Base-by-base conservation (phyloP, 2,797 vertebrate species). In the Eulemur rubriventer region DNA sequence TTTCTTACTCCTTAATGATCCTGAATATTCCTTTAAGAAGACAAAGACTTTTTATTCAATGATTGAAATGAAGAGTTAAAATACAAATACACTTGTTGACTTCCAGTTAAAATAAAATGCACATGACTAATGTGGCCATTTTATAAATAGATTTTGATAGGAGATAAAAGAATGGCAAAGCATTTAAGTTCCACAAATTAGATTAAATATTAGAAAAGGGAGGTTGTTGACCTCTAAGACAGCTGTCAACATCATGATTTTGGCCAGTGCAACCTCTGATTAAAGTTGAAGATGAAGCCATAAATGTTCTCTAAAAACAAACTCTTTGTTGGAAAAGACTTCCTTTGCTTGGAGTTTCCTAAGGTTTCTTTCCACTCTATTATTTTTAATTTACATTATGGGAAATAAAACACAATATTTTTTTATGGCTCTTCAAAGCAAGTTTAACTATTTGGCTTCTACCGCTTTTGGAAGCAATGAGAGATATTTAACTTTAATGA, bases 131-230 rank as follows among this genome's bases (percentile, higher is more conserved):
- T 2, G 1, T 14, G 33, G n/a, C 46, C 38, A 83, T 75, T 96
- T 96, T 72, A 14, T 88, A 20, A 86, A 89, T 41, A 75, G 33
- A 67, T 38, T 94, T 83, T 83, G 50, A 83, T 70, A 48, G 50
- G 5, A 79, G 63, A 88, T 75, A 50, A 85, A 94, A 94, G 67
- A 84, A 50, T 48, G 9, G 2, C 4, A 7, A 80, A 70, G 14
- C 4, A 78, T 79, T 86, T 94, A 50, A 38, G 11, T 61, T 48
- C 22, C 35, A 81, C 50, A 46, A 63, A 69, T 75, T 75, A 94
- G n/a, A 94, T 69, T 92, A 94, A 95, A 84, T 81, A 72, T 69
- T 83, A 88, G 87, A 83, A 95, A 65, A 76, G 9, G 70, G 73
- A 94, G 46, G 35, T 33, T 80, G 30, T 72, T 94, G 65, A 79